Evolutionary conservation across 92 coral and sea anemone species (phyloP), one percentile per base, ranked within the genome.

Genomic region (Palythoa heliodiscus): DNA sequence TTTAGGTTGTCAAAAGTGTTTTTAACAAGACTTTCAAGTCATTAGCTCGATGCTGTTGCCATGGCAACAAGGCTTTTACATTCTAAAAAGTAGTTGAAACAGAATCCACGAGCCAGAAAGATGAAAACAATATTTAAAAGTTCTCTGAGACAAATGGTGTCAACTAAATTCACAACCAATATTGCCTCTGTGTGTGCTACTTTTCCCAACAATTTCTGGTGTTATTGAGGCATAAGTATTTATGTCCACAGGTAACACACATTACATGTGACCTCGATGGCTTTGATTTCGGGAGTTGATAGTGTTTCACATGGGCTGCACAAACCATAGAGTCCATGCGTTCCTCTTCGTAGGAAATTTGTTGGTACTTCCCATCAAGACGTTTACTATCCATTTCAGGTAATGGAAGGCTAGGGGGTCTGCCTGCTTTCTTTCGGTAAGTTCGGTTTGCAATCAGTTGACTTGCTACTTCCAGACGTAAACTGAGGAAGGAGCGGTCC

Each of bases 151-250:
- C 7, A 43, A 43, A 61, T 22, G 0, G 72, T 23, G 15, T 69
- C 40, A 69, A 25, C 73, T 69, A 23, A 3, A 69, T 68, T 22
- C 39, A 1, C 40, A 68, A 68, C 73, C 88, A 73, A 61, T 73
- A 85, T 13, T 85, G 22, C 29, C 60, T 75, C 52, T 23, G 16
- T 37, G 81, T 84, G 17, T 84, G 91, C 91, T 88, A 85, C 50
- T 60, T 70, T 60, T 89, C 58, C 89, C 92, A 85, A 64, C 92
- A 89, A 23, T 64, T 79, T 80, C 87, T 70, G 52, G 66, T 82
- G 23, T 78, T 71, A 73, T 78, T 89, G 76, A 89, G 40, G 78
- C 88, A 89, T 14, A 84, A 71, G 6, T 70, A 71, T 9, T 38
- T 78, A 52, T 61, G 19, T 40, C 38, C 66, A 57, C 87, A 89